phyloP scores from a whole-genome alignment of 1,140 invertebrate genomes.

The Trialeurodes vaporariorum region DNA sequence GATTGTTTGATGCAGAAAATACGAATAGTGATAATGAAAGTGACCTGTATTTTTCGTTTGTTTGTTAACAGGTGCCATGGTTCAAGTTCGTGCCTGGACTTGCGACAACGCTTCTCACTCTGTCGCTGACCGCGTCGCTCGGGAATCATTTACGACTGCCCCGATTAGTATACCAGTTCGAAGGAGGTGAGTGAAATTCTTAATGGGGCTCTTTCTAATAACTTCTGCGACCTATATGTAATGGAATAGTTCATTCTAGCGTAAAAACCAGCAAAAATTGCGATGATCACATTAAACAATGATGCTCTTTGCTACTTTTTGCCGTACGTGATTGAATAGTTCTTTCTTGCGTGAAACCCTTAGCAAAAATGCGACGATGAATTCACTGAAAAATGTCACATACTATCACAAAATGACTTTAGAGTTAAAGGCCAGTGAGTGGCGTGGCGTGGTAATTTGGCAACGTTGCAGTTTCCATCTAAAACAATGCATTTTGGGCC shows the following conservation, averaged over 20 bases:
- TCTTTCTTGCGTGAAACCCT: too few relatives aligned
- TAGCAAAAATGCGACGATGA: background rate
- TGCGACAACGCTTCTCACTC: slow-evolving; percentile 29
- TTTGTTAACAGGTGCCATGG: background rate
- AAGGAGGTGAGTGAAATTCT: slow-evolving; percentile 32
- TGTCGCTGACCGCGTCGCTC: slow-evolving; percentile 39
- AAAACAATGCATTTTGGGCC: too few relatives aligned
- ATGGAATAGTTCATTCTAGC: background rate
- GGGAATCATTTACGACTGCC: slow-evolving; percentile 42
- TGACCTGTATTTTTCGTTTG: background rate
- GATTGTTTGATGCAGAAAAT: too few relatives aligned
- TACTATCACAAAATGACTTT: background rate
- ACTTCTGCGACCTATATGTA: background rate
- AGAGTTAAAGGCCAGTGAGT: slow-evolving; percentile 12
- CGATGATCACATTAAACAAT: too few relatives aligned
- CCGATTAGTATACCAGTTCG: slow-evolving; percentile 38
- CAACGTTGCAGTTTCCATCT: too few relatives aligned
- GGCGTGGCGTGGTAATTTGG: too few relatives aligned
- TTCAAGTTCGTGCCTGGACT: slow-evolving; percentile 19
- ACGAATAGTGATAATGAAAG: too few relatives aligned
- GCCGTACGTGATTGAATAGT: background rate
- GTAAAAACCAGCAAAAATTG: too few relatives aligned
- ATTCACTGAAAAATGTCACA: background rate
- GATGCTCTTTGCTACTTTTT: too few relatives aligned
- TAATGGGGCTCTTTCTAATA: background rate